Base-by-base conservation (phyloP, 2,797 vertebrate genomes). In the Girardinus metallicus region DNA sequence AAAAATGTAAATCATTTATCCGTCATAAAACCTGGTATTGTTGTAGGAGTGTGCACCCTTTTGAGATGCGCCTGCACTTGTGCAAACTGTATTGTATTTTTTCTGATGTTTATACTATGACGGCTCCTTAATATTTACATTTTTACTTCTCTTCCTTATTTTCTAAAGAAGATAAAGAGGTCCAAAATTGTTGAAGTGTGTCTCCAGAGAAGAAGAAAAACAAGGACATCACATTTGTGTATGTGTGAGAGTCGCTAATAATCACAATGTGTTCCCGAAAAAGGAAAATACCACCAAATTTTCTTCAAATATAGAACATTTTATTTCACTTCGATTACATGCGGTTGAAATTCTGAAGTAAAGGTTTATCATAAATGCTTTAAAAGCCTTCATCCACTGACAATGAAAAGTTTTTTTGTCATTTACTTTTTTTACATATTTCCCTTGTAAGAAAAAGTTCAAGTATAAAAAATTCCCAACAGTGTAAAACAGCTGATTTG, bases 371-470 rank as follows among this genome's bases (percentile, higher is more conserved):
- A 96, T 93, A 96, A 96, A 98, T 96, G 97, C 95, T 97, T 90
- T 96, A 97, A 96, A 97, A 97, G 94, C 93, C 92, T 95, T 94
- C 96, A 97, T 99, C 97, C 97, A 99, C 97, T 97, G 97, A 97
- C 96, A 96, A 96, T 96, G 96, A 97, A 97, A 97, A 96, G 96
- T 96, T 88, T 90, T 91, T 70, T 77, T 53, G 6, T 64, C 16
- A n/a, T 36, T 51, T 77, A 68, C 49, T 93, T 94, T 94, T 96
- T 96, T 96, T 97, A 94, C 68, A 96, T 97, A 96, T 97, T 97
- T 99, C 98, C 98, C 98, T 99, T 98, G 97, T 99, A 99, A 97
- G 97, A 99, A 99, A 99, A 97, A 97, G 96, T 99, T 99, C 98
- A 99, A 99, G 98, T 99, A 99, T 98, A 99, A 99, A 99, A 99